Base-by-base conservation (phyloP, 2,113 vertebrate genomes). In the Baryphthengus martii region DNA sequence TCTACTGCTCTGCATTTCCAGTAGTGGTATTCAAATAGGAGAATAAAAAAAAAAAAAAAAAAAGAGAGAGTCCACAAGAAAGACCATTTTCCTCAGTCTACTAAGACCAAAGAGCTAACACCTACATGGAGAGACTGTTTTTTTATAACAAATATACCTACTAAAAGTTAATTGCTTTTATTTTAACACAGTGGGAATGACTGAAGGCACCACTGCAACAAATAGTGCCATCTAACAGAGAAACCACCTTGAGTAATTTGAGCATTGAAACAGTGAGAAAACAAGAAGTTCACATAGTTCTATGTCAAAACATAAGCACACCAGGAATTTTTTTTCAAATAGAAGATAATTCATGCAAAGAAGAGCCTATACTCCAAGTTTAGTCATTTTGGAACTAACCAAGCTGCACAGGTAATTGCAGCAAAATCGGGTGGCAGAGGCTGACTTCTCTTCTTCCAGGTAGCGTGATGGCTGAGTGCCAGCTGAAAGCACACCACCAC, bases 161-260 rank as follows among this genome's bases (percentile, higher is more conserved):
- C 73, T 88, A 78, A 84, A 88, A 85, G 40, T 72, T 85, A 92
- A 84, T 72, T 61, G 40, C 25, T 75, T 84, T 79, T 29, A 33
- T 10, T 59, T 88, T 89, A 80, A 63, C 10, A 5, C 62, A 21
- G 39, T 5, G 0, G 35, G 49, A 71, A 18, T 18, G 56, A 28
- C 62, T 14, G 4, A 65, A 70, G 55, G 78, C 73, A 39, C 37
- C 2, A 7, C 42, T 1, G 82, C 70, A 93, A 90, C 82, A 78
- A 89, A 75, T 33, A 93, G 85, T 47, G 78, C 96, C 97, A 96
- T 89, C 97, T 96, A 92, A 93, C 3, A 71, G 88, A 71, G 75
- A 8, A 94, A 74, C 28, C 28, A 9, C 62, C 40, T 40, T 8
- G 35, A 15, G 79, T n/a, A n/a, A 90, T 33, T 20, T 17, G 25